Base-by-base conservation (phyloP, 2,113 vertebrate species). In the Pyxicephalus adspersus region DNA sequence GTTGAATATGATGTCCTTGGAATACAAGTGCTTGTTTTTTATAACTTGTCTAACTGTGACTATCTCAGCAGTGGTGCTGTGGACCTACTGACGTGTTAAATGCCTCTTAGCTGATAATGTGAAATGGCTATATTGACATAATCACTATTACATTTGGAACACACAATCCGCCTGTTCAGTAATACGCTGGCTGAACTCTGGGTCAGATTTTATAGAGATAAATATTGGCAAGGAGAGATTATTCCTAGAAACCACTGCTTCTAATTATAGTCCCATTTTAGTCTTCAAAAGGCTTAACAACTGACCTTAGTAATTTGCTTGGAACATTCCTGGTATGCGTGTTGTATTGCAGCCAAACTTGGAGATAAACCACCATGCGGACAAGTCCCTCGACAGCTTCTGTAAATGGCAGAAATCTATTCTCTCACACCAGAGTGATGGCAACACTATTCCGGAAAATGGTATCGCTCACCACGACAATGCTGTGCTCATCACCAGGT, bases 331-430 rank as follows among this genome's bases (percentile, higher is more conserved):
- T 92, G 90, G 88, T 94, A 87, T 92, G 92, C 87, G 90, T 90
- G 90, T 91, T 94, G 86, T 94, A 92, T 93, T 94, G 87, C 92
- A 99, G 98, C 96, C 96, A 84, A 98, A 98, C 92, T 93, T 99
- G 93, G 96, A 98, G 95, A 98, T 98, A 89, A 99, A 98, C 92
- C 98, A 99, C 88, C 98, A 99, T 85, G 97, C 98, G 84, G 97
- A 99, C 94, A 99, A 98, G 94, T 99, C 98, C 88, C 95, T 99
- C 90, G 95, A 98, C 94, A 99, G 97, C 94, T 99, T 98, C 94
- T 99, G 98, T 92, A 99, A 99, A 87, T 99, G 98, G 98, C 98
- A 99, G 93, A 99, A 97, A 92, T 97, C 96, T 92, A 97, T 99
- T 91, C 91, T 98, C 89, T 97, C 96, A 84, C 96, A 98, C 90